A percentile compares a stretch with the other conserved stretches of the same genome.
Evolutionary conservation across 2,113 vertebrate species (phyloP).

Genomic region (Cnemophilus loriae): DNA sequence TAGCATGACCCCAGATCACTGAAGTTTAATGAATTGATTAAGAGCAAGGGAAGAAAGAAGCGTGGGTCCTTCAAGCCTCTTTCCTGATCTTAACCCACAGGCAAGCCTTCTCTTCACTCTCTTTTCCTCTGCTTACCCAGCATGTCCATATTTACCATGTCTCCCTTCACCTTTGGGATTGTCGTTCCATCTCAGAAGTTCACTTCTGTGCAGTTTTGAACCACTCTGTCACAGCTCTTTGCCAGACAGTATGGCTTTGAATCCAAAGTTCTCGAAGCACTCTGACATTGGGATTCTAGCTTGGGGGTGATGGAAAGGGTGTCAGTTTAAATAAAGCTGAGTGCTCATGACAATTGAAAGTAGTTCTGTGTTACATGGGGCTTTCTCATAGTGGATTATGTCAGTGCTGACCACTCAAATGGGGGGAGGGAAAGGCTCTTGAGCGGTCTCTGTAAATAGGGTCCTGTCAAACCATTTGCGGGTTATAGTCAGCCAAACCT

Average conservation of each 20-base stretch:
- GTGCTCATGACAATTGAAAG: constrained; percentile 59
- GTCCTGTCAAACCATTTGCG: constrained; percentile 38
- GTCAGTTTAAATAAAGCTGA: constrained; percentile 66
- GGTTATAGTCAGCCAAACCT: constrained; percentile 21
- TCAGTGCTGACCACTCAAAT: constrained; percentile 46
- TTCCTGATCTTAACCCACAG: background rate
- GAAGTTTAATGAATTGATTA: background rate
- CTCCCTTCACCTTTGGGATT: background rate
- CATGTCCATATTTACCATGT: background rate
- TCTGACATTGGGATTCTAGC: constrained; percentile 60
- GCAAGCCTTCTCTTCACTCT: background rate
- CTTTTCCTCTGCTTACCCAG: background rate
- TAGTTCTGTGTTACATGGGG: constrained; percentile 34
- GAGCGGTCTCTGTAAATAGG: background rate
- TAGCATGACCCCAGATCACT: background rate
- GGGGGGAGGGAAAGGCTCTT: constrained; percentile 28
- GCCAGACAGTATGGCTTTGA: constrained; percentile 23
- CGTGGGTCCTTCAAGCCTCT: background rate
- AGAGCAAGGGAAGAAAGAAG: background rate
- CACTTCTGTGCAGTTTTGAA: background rate
- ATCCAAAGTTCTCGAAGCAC: constrained; percentile 38
- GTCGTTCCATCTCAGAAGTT: background rate
- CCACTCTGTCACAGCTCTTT: background rate
- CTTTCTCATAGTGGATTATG: constrained; percentile 41
- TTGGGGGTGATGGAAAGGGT: constrained; percentile 54